A percentile compares a stretch with the other conserved stretches of the same genome.
phyloP scores from a whole-genome alignment of 2,113 vertebrate species.

The Phalacrocorax pelagicus region DNA sequence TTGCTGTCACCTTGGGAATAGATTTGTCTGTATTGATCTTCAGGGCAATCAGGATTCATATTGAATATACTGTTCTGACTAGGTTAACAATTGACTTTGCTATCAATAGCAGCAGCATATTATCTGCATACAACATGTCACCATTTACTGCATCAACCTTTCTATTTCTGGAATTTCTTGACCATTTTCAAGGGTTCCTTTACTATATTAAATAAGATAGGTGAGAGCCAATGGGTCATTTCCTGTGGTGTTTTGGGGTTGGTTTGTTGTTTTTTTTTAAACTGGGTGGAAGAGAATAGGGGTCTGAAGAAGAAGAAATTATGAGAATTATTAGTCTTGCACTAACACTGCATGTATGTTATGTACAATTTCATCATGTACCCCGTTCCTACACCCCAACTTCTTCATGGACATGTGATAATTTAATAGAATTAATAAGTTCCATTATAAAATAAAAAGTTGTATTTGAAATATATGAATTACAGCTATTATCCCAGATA shows the following conservation, averaged over 20 bases:
- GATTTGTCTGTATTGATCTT: background rate
- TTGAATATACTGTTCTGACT: background rate
- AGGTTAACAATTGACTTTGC: background rate
- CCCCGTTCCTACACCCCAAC: accelerated
- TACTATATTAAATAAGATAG: background rate
- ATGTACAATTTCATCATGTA: background rate
- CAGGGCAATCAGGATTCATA: background rate
- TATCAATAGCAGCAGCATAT: background rate
- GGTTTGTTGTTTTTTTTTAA: background rate
- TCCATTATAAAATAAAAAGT: background rate
- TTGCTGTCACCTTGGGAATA: background rate
- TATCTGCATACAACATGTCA: background rate
- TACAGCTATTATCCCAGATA: background rate
- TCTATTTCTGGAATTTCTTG: background rate
- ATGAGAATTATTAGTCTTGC: background rate
- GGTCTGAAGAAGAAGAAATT: background rate
- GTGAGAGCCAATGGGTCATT: background rate
- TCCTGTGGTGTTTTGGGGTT: background rate
- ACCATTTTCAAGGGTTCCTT: background rate
- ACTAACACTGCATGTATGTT: background rate
- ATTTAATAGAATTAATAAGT: background rate
- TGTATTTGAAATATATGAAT: background rate
- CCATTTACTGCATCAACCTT: background rate
- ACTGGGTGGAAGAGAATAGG: background rate
- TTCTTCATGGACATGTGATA: background rate